phyloP scores from a whole-genome alignment of 1,140 invertebrate genomes.

The Neodiprion lecontei region DNA sequence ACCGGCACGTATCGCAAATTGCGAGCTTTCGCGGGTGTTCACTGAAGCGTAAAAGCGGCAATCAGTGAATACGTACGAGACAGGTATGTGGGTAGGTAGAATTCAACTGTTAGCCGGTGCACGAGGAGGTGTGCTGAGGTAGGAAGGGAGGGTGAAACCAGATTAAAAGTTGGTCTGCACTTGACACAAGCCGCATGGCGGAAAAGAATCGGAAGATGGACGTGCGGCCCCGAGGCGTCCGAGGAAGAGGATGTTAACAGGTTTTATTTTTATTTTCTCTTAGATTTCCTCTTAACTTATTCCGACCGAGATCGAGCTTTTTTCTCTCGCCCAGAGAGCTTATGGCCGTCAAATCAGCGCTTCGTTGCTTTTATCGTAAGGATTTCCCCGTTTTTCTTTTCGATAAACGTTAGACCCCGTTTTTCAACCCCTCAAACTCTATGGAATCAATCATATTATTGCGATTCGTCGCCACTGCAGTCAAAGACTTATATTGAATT shows the following conservation, averaged over 20 bases:
- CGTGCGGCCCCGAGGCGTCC: not conserved
- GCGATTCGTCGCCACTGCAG: too few species aligned
- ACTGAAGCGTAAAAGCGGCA: too few species aligned
- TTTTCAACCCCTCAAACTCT: not conserved
- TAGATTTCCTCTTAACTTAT: not conserved
- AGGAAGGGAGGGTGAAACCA: not conserved
- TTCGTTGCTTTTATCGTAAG: not conserved
- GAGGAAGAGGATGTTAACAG: conserved; percentile 1
- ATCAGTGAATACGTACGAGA: too few species aligned
- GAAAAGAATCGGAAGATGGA: not conserved
- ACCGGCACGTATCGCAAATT: too few species aligned
- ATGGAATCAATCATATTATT: too few species aligned
- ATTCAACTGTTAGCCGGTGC: not conserved
- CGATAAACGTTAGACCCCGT: not conserved
- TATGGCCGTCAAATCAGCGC: not conserved
- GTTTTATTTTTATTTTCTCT: not conserved
- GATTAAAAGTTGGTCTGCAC: not conserved
- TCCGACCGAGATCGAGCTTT: not conserved
- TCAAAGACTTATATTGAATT: too few species aligned
- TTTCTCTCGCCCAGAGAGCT: too few species aligned
- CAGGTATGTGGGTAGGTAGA: too few species aligned
- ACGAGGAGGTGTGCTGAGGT: not conserved
- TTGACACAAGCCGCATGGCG: not conserved
- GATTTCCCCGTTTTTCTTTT: not conserved
- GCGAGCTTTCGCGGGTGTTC: too few species aligned